Base-by-base conservation (phyloP, 1,140 invertebrate genomes). In the Scaptomyza graminum region DNA sequence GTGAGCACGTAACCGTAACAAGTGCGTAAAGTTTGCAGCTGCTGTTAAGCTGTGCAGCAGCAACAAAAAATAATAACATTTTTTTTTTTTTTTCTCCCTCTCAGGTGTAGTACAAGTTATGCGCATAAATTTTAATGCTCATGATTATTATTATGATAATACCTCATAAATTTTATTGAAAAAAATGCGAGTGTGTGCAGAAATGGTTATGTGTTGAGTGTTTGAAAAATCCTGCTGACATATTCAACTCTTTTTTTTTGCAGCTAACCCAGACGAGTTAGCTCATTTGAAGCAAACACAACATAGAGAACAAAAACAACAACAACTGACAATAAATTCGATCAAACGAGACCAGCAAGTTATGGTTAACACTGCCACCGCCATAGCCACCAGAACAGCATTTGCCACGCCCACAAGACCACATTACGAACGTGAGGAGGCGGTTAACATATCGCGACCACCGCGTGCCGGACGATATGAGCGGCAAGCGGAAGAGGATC, bases 61-160 rank as follows among this genome's bases (percentile, higher is more conserved):
- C 11, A 41, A 34, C 31, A 34, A 34, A 34, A 34, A 34, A 34
- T 11, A 39, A n/a, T n/a, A 34, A 57, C 28, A 31, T 22, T 64
- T 70, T 76, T 56, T 54, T 54, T 54, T 50, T 79, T 62, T 41
- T 22, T 25, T 9, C 31, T 9, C 8, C 2, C 12, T 41, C 12
- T 41, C 37, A 18, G 44, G 8, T 37, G 47, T 46, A 9, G 56
- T 41, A 65, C 80, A 83, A 85, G 74, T 81, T 85, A 87, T 87
- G 78, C 70, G 65, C 66, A 82, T 87, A 82, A 60, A 85, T 85
- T 87, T 68, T 69, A 81, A 81, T 75, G 47, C 81, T 74, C 56
- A 78, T 74, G 74, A 72, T 71, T 85, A 77, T 87, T 77, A 66
- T 78, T 75, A 67, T 59, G 56, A 78, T 77, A 74, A 76, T 52